A percentile compares a stretch with the other conserved stretches of the same genome.
Evolutionary conservation across 2,888 invertebrate genomes (phyloP).

Genomic region (Lasioglossum zephyrum): DNA sequence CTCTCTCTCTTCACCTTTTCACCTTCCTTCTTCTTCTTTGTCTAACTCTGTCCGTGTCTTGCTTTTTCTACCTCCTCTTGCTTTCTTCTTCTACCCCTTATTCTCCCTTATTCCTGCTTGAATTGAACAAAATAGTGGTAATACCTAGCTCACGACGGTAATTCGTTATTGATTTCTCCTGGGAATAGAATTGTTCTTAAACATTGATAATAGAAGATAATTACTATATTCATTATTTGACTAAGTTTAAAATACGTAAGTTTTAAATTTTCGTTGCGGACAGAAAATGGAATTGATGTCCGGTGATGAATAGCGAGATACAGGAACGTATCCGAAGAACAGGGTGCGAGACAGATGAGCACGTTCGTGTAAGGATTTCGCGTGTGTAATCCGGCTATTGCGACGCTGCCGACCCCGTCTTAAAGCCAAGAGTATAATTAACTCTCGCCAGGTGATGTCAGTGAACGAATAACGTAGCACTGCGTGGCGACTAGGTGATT

Average conservation of each 20-base stretch:
- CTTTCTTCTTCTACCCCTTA: background rate
- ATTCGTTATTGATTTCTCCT: background rate
- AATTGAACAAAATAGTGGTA: background rate
- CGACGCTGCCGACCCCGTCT: background rate
- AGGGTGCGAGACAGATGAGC: background rate
- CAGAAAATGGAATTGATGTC: constrained; percentile 69
- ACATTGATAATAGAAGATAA: background rate
- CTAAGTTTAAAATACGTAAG: background rate
- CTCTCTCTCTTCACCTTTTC: background rate
- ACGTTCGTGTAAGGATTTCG: constrained; percentile 13
- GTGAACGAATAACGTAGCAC: background rate
- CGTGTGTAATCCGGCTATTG: background rate
- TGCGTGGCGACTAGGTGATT: background rate
- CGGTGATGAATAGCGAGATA: constrained; percentile 40
- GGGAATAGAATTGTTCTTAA: background rate
- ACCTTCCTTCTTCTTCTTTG: background rate
- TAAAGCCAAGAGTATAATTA: constrained; percentile 41
- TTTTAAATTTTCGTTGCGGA: constrained; percentile 35
- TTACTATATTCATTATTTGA: background rate
- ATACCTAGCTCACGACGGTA: background rate
- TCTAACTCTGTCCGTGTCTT: background rate
- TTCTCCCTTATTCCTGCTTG: background rate
- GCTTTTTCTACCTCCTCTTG: background rate
- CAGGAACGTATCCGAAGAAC: background rate
- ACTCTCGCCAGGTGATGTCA: constrained; percentile 16